A percentile compares a stretch with the other conserved stretches of the same genome.
Evolutionary conservation across 2,888 invertebrate species (phyloP).

Genomic region (Meiosimyza platycephala): DNA sequence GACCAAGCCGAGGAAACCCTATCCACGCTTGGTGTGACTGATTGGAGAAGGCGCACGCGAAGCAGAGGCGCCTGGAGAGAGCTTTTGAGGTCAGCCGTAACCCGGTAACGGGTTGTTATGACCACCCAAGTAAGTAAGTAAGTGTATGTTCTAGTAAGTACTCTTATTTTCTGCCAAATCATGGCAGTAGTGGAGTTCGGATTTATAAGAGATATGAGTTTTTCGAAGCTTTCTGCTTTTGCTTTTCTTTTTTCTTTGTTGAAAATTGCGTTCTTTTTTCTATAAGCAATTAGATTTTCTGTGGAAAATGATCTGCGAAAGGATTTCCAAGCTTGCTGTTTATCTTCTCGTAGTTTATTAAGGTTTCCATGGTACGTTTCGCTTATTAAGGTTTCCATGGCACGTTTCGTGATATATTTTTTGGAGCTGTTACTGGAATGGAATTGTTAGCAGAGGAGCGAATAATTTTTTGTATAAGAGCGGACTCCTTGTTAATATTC

Average conservation of each 20-base stretch:
- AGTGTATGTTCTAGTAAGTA: no score
- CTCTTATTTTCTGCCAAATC: background rate
- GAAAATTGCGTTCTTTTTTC: background rate
- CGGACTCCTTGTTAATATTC: background rate
- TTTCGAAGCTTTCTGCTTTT: no score
- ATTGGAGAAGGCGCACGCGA: no score
- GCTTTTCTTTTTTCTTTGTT: background rate
- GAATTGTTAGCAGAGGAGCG: background rate
- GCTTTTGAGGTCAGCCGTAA: no score
- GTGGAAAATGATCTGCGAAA: background rate
- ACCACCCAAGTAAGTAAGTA: no score
- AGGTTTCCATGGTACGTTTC: background rate
- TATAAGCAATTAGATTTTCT: no score
- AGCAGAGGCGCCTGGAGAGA: no score
- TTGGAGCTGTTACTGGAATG: background rate
- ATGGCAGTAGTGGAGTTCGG: background rate
- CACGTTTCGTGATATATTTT: constrained; percentile 1
- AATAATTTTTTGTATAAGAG: background rate
- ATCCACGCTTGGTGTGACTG: no score
- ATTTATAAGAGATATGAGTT: no score
- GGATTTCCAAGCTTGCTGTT: background rate
- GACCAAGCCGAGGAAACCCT: no score
- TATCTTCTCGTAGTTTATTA: background rate
- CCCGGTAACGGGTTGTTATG: no score
- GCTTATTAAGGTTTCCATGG: background rate